Conservation (phyloP, 1,140 invertebrate species). For the Lepidurus apus region DNA sequence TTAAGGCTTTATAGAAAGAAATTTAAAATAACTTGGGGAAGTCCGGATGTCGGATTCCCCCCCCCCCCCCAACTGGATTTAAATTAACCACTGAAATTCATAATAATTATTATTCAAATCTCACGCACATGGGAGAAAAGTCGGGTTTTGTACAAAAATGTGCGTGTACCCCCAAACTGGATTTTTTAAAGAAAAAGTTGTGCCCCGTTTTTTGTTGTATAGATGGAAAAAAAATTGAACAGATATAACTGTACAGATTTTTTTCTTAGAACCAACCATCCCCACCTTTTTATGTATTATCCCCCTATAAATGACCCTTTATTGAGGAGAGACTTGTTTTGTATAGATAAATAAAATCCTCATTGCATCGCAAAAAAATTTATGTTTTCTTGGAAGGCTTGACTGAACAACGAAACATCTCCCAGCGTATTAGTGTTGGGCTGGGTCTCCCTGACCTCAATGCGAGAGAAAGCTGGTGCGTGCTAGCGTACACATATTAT, state of each 20-base stretch:
- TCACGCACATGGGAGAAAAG: neutral
- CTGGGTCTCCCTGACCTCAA: slow-evolving; percentile 20
- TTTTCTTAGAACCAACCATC: neutral
- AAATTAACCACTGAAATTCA: neutral
- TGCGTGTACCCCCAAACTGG: neutral
- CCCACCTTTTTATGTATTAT: neutral
- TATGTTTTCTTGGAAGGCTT: too few relatives aligned
- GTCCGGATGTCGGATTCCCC: too few relatives aligned
- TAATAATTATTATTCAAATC: neutral
- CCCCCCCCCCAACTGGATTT: too few relatives aligned
- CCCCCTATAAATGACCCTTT: slow-evolving; percentile 12
- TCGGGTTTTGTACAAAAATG: neutral
- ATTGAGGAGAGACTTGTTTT: slow-evolving; percentile 34
- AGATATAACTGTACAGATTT: slow-evolving; percentile 22
- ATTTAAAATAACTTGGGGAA: neutral
- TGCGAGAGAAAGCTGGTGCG: neutral
- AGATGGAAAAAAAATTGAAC: neutral
- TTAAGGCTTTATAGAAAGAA: neutral
- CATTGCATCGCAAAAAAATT: slow-evolving; percentile 33
- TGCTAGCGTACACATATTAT: neutral
- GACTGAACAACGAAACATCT: too few relatives aligned
- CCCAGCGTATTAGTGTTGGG: neutral
- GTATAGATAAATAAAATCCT: slow-evolving; percentile 35
- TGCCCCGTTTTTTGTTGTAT: neutral
- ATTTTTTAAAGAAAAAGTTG: too few relatives aligned